Evolutionary conservation across 2,113 vertebrate species (phyloP).

Genomic region (Pelodiscus sinensis): DNA sequence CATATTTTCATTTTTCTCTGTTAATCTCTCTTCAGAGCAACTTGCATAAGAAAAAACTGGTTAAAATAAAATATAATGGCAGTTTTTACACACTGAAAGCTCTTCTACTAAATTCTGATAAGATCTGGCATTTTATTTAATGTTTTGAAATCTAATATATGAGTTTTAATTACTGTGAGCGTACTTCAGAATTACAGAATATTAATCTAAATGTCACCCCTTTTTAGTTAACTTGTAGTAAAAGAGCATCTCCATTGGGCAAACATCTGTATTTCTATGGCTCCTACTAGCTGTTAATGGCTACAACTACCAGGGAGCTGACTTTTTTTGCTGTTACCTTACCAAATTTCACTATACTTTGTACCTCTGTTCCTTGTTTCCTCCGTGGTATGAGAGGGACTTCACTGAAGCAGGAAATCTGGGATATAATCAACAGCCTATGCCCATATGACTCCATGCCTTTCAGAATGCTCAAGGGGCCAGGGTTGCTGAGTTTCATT

Average conservation of each 20-base stretch:
- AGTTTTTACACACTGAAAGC: not conserved
- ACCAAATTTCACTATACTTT: not conserved
- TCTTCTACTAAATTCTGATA: not conserved
- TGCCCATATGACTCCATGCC: not conserved
- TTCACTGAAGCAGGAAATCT: not conserved
- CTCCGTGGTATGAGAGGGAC: slow-evolving; percentile 9
- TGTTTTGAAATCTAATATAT: not conserved
- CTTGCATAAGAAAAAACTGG: not conserved
- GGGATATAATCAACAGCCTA: not conserved
- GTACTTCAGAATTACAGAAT: not conserved
- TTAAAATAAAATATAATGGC: not conserved
- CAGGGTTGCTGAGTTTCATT: not conserved
- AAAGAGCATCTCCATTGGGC: not conserved
- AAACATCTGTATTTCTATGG: not conserved
- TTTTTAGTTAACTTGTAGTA: not conserved
- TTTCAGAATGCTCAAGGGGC: not conserved
- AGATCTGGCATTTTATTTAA: rapidly evolving
- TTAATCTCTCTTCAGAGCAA: not conserved
- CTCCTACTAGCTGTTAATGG: not conserved
- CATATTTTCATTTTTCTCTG: not conserved
- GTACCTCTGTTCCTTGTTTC: not conserved
- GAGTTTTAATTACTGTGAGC: not conserved
- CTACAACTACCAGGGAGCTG: not conserved
- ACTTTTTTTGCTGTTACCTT: slow-evolving; percentile 20
- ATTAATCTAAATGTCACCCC: not conserved